Percentiles rank a stretch among this genome's conserved stretches.
phyloP scores from a whole-genome alignment of 2,113 vertebrate genomes.

The Carlito syrichta region DNA sequence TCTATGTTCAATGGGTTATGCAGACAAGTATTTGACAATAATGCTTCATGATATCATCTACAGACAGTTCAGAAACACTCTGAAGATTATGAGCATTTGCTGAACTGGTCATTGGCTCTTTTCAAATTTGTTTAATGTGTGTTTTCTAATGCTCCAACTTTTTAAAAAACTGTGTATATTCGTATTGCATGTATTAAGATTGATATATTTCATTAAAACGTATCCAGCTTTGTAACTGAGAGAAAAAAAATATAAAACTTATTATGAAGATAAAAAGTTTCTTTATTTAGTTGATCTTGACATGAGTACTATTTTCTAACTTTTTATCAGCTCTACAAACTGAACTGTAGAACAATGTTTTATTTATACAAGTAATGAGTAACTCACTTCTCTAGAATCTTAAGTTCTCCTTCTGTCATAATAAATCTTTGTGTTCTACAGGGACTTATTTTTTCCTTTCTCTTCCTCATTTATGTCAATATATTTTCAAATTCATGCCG shows the following conservation, averaged over 20 bases:
- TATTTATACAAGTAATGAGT: neutral
- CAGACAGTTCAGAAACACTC: neutral
- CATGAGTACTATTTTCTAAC: conserved; percentile 46
- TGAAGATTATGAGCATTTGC: neutral
- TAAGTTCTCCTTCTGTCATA: conserved; percentile 33
- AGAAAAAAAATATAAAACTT: neutral
- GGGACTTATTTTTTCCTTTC: conserved; percentile 35
- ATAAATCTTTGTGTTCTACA: conserved; percentile 12
- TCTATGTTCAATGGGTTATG: neutral
- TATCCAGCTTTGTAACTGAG: conserved; percentile 40
- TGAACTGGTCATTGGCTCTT: neutral
- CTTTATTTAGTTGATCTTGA: neutral
- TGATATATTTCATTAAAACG: neutral
- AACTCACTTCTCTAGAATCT: conserved; percentile 24
- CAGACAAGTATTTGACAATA: neutral
- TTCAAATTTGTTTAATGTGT: neutral
- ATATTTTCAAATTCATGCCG: conserved; percentile 64
- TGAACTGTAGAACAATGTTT: neutral
- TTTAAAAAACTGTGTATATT: neutral
- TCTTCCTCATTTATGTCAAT: conserved; percentile 61
- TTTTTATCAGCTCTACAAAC: neutral
- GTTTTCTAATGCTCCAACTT: conserved; percentile 4
- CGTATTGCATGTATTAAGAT: neutral
- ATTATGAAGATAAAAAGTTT: neutral
- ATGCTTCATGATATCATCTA: neutral